Evolutionary conservation across 2,888 invertebrate species (phyloP).

Genomic region (Thysanoteuthis rhombus): DNA sequence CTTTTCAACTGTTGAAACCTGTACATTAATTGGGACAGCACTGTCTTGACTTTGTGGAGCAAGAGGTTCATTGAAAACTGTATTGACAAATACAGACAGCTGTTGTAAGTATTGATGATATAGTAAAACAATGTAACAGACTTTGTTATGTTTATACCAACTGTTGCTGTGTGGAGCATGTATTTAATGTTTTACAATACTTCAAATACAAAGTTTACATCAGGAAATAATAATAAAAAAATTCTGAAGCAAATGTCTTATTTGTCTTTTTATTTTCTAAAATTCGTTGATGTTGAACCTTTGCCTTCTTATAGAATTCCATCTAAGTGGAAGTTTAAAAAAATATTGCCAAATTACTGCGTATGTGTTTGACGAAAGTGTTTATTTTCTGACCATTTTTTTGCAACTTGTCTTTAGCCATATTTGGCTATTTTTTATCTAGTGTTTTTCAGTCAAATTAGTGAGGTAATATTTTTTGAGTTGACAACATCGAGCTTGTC

Average conservation of each 20-base stretch:
- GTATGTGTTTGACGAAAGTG: no score
- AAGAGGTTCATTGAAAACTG: conserved; percentile 13
- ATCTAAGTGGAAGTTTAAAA: neutral
- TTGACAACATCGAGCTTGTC: no score
- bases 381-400: no score
- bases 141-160: conserved; percentile 28
- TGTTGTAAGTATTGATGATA: conserved; percentile 24
- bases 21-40: neutral
- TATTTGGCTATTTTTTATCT: no score
- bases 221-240: conserved; percentile 12
- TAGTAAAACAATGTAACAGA: neutral
- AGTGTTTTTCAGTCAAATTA: no score
- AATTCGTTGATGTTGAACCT: no score
- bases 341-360: neutral
- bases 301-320: no score
- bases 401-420: no score
- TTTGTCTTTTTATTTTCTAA: neutral
- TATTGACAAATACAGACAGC: neutral
- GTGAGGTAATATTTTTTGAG: no score
- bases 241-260: neutral
- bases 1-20: neutral
- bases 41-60: neutral
- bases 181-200: conserved; percentile 22
- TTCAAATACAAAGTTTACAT: neutral
- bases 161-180: conserved; percentile 14